Base-by-base conservation (phyloP, 1,140 invertebrate species). In the Spodoptera frugiperda region DNA sequence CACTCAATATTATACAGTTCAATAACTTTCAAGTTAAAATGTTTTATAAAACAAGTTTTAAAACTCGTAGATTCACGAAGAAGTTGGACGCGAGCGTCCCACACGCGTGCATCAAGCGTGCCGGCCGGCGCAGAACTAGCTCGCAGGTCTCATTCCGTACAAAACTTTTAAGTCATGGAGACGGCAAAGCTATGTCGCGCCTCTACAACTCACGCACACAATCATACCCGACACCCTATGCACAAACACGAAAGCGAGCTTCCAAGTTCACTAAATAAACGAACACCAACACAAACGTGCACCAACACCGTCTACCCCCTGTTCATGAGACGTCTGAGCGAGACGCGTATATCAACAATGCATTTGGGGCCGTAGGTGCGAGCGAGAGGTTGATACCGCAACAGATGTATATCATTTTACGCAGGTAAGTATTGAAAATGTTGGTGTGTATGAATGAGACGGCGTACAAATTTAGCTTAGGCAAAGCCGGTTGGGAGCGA, bases 221-320 rank as follows among this genome's bases (percentile, higher is more conserved):
- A 65, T 75, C 68, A 77, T 71, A 79, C 70, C 70, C 87, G 81
- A 91, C 89, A 92, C 89, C 92, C 91, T 90, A 91, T 90, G 87
- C 91, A 93, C 89, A 91, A 89, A 91, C 90, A 93, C 92, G 84
- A 87, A 86, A 84, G 88, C 87, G 85, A 92, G 89, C 92, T 93
- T 91, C 91, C 92, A 93, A 93, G 91, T 93, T 93, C 91, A 93
- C 92, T 93, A 92, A 93, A 93, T 93, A 93, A 93, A 93, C 90
- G 92, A 87, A 93, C 91, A 93, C 92, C 87, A 92, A 93, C 91
- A 92, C 92, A 89, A 86, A 83, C 89, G 87, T 88, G 86, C 82
- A 86, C 84, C 86, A 87, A 90, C 89, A 91, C 87, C 87, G 90
- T 92, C 92, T 91, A 92, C 89, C 92, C 91, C 89, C 87, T 90